Evolutionary conservation across 2,888 invertebrate species (phyloP).

Genomic region (Mesorhabditis spiculigera): DNA sequence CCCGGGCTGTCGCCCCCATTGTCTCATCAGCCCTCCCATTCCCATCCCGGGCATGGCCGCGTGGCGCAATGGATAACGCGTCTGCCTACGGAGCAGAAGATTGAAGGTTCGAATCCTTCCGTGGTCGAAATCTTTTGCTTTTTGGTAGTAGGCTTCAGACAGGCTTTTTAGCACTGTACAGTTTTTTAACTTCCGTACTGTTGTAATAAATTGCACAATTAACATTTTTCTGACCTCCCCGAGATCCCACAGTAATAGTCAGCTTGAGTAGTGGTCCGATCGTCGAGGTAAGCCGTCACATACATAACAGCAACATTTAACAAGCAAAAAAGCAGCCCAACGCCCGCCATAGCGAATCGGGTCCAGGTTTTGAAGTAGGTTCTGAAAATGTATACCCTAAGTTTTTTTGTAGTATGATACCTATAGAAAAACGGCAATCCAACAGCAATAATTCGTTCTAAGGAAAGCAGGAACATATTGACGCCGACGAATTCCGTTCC

Average conservation of each 20-base stretch:
- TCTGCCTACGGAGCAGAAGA: slow-evolving; percentile 60
- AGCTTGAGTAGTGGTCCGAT: background rate
- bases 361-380: background rate
- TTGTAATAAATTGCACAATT: too few relatives aligned
- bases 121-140: slow-evolving; percentile 17
- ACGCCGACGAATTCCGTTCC: background rate
- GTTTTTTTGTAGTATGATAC: background rate
- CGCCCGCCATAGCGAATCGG: background rate
- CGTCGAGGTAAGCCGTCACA: background rate
- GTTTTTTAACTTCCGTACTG: too few relatives aligned
- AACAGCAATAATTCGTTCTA: background rate
- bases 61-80: slow-evolving; percentile 54
- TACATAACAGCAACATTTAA: background rate
- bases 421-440: slow-evolving; percentile 2
- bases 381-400: background rate
- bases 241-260: background rate
- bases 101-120: slow-evolving; percentile 58
- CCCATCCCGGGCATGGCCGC: slow-evolving; percentile 14
- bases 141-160: too few relatives aligned
- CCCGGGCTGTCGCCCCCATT: too few relatives aligned
- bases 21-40: too few relatives aligned
- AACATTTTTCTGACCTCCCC: background rate
- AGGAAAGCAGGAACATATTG: background rate
- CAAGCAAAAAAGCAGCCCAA: background rate
- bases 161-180: too few relatives aligned